Conservation (phyloP, 2,113 vertebrate species). For the Forbesichthys agassizii region DNA sequence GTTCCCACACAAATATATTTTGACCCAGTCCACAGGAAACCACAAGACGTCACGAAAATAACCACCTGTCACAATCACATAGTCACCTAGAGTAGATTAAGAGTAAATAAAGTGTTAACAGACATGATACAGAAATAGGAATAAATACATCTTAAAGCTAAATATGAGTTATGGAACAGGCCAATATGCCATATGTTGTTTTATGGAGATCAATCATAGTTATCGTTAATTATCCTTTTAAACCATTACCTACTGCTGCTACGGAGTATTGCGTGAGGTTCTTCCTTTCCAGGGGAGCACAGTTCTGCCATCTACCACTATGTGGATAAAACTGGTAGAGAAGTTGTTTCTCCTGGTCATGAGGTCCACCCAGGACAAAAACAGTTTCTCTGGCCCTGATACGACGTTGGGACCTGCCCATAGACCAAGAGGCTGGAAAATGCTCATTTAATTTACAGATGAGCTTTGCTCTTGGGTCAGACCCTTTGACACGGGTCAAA, state of each 20-base stretch:
- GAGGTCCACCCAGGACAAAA: conserved; percentile 84
- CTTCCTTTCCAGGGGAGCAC: conserved; percentile 81
- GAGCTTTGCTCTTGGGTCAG: conserved; percentile 75
- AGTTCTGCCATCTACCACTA: conserved; percentile 81
- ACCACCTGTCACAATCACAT: conserved; percentile 82
- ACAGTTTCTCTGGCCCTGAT: conserved; percentile 79
- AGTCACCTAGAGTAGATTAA: conserved; percentile 52
- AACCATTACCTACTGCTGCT: conserved; percentile 85
- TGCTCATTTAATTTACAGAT: conserved; percentile 77
- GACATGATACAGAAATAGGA: neutral
- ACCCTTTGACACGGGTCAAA: conserved; percentile 71
- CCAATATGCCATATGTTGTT: neutral
- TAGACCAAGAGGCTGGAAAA: conserved; percentile 79
- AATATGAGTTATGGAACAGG: neutral
- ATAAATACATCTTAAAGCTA: neutral
- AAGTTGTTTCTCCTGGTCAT: conserved; percentile 82
- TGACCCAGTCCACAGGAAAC: conserved; percentile 88
- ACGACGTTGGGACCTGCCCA: conserved; percentile 46
- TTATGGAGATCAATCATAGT: neutral
- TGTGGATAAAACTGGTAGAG: conserved; percentile 83
- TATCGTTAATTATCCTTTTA: neutral
- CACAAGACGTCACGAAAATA: conserved; percentile 86
- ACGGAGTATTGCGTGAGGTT: conserved; percentile 87
- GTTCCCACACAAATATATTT: conserved; percentile 77
- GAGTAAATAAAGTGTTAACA: neutral